phyloP scores from a whole-genome alignment of 2,113 vertebrate genomes.

The Edolisoma coerulescens region DNA sequence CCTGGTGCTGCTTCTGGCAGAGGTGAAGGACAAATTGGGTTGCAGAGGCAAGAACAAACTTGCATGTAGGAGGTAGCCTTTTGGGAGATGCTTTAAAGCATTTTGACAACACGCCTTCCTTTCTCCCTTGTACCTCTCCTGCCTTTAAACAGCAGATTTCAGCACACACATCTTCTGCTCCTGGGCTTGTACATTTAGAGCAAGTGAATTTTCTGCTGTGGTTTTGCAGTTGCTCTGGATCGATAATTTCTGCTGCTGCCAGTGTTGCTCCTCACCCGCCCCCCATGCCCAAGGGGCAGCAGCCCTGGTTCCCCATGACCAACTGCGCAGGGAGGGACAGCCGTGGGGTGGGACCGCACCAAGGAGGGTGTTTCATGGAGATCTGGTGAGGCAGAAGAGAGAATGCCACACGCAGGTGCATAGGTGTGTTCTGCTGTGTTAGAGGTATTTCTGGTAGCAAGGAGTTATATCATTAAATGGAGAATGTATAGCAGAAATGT shows the following conservation, averaged over 20 bases:
- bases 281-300: rapidly evolving
- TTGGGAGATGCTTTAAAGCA: not conserved
- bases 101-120: not conserved
- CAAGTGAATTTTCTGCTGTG: not conserved
- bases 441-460: not conserved
- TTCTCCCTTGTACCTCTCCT: not conserved
- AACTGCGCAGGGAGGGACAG: not conserved
- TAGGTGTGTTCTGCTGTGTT: not conserved
- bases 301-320: not conserved
- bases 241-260: not conserved
- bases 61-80: not conserved
- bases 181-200: not conserved
- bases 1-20: not conserved
- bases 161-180: not conserved
- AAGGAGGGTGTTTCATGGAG: not conserved
- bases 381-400: not conserved
- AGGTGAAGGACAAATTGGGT: not conserved
- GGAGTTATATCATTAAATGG: not conserved
- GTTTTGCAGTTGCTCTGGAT: not conserved
- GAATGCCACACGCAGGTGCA: not conserved
- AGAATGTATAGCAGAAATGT: not conserved
- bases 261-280: rapidly evolving
- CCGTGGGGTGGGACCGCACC: rapidly evolving
- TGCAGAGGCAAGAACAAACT: not conserved
- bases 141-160: not conserved